These are phyloP conservation scores for Drosophila bocqueti DNA, from an alignment of 1,140 invertebrate species.

Conservation along the genomic window DNA sequence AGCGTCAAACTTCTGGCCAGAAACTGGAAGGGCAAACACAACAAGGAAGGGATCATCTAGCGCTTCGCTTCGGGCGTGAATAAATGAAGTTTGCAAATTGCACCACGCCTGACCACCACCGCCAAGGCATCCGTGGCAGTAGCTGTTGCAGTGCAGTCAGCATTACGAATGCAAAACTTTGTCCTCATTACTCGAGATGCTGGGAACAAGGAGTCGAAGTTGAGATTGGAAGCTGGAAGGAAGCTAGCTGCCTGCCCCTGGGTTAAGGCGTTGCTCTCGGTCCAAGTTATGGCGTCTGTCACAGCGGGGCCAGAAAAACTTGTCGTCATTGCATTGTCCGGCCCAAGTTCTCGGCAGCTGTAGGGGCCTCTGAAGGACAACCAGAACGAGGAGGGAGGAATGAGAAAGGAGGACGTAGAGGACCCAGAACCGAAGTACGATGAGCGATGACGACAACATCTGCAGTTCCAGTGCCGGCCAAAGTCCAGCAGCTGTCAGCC, in stretches of 20 bases:
- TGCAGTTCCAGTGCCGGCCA: slow-evolving; percentile 58
- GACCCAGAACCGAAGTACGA: not conserved
- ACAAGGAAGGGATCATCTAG: slow-evolving; percentile 52
- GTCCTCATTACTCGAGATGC: slow-evolving; percentile 74
- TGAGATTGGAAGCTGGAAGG: slow-evolving; percentile 30
- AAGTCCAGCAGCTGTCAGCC: slow-evolving; percentile 79
- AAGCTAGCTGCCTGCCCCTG: slow-evolving; percentile 54
- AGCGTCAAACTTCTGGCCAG: slow-evolving; percentile 70
- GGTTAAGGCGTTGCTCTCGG: slow-evolving; percentile 77
- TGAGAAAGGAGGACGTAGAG: not conserved
- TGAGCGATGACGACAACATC: slow-evolving; percentile 70
- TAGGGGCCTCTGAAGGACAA: slow-evolving; percentile 70
- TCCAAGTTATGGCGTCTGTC: slow-evolving; percentile 82
- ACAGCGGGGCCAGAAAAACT: slow-evolving; percentile 73
- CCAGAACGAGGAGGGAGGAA: slow-evolving; percentile 36
- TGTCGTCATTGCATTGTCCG: slow-evolving; percentile 61
- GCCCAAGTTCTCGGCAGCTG: slow-evolving; percentile 65
- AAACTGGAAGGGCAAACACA: slow-evolving; percentile 71
- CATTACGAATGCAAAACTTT: slow-evolving; percentile 82
- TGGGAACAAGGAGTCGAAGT: slow-evolving; percentile 13
- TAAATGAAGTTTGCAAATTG: slow-evolving; percentile 84
- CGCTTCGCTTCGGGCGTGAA: slow-evolving; percentile 75
- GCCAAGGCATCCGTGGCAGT: slow-evolving; percentile 43
- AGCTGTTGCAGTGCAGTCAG: slow-evolving; percentile 43
- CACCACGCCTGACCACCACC: slow-evolving; percentile 82